Evolutionary conservation across 1,140 invertebrate species (phyloP).

Genomic region (Idris sp.): DNA sequence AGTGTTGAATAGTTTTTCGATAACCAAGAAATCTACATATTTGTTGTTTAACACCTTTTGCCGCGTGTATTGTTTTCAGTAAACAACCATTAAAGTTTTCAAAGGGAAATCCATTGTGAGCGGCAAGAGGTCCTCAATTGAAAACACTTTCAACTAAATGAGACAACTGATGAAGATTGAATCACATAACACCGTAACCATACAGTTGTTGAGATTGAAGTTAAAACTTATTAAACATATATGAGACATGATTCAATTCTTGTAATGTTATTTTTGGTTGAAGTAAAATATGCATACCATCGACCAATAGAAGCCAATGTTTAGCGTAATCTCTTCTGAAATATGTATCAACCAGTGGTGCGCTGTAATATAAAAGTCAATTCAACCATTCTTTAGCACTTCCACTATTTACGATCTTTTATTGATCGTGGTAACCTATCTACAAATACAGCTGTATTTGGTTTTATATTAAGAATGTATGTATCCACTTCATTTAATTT

Average conservation of each 20-base stretch:
- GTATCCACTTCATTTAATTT: no score
- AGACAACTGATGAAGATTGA: conserved; percentile 44
- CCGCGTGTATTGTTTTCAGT: conserved; percentile 1
- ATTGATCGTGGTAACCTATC: background rate
- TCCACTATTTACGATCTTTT: background rate
- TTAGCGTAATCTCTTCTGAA: background rate
- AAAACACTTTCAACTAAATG: conserved; percentile 34
- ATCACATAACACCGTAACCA: conserved; percentile 36
- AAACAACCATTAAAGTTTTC: conserved; percentile 28
- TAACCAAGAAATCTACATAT: no score
- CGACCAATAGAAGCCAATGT: background rate
- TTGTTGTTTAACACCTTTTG: no score
- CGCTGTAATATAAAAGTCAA: background rate
- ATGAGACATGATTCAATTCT: conserved; percentile 24
- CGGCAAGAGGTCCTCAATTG: conserved; percentile 20
- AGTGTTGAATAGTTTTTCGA: no score
- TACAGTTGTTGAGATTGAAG: conserved; percentile 16
- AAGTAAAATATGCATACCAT: conserved; percentile 36
- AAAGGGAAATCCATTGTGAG: conserved; percentile 30
- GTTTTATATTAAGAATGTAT: background rate
- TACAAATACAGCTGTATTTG: background rate
- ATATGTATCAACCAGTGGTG: background rate
- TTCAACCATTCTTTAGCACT: background rate
- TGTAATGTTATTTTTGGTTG: conserved; percentile 19
- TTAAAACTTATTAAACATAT: conserved; percentile 18